Percentiles rank a stretch among this genome's conserved stretches.
Conservation (phyloP, 64 coral and sea anemone species). For the Catalaphyllia jardinei region DNA sequence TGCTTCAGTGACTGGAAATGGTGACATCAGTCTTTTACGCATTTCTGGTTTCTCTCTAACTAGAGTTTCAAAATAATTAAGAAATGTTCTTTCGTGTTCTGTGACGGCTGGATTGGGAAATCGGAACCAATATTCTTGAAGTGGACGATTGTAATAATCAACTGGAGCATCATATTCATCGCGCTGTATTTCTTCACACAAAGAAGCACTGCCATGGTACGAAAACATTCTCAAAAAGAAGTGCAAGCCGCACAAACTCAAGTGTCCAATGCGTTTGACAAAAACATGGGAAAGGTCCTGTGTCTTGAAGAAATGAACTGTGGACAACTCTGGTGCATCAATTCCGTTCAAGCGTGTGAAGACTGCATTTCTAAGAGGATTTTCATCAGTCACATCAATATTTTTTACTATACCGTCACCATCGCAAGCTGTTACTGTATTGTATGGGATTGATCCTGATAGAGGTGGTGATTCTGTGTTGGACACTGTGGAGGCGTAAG, state of each 20-base stretch:
- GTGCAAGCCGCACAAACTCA: background rate
- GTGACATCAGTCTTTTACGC: too few relatives aligned
- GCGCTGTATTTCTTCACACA: too few relatives aligned
- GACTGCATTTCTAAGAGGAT: background rate
- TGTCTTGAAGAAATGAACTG: background rate
- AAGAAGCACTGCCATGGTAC: too few relatives aligned
- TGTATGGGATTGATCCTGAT: background rate
- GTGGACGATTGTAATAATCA: too few relatives aligned
- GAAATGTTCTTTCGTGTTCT: background rate
- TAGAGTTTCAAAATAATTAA: background rate
- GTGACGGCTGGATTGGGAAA: background rate
- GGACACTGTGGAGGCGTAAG: background rate
- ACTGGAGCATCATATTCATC: too few relatives aligned
- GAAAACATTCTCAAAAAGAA: background rate
- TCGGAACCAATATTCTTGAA: conserved; percentile 3
- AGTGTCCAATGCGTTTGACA: background rate
- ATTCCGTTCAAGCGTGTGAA: background rate
- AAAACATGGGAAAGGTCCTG: background rate
- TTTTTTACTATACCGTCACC: background rate
- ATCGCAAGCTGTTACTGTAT: background rate
- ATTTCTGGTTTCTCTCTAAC: background rate
- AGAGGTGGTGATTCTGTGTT: rapidly evolving
- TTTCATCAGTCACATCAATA: background rate
- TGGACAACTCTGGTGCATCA: background rate
- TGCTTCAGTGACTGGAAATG: too few relatives aligned